These are phyloP conservation scores for Cataglyphis cursor DNA, from an alignment of 2,888 invertebrate species.

Conservation along the genomic window DNA sequence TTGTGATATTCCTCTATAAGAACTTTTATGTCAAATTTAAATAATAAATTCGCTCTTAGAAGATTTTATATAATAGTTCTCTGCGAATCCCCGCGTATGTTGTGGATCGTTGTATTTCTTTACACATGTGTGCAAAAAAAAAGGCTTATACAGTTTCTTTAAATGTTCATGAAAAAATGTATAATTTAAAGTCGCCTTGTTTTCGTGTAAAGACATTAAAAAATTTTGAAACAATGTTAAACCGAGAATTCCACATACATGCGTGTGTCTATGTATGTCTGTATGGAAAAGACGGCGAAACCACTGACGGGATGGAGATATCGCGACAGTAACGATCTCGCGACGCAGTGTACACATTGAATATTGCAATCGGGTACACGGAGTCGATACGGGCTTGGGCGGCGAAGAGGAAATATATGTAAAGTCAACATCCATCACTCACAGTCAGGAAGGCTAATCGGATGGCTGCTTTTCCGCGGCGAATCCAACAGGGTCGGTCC, in stretches of 20 bases:
- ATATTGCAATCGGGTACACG: slow-evolving; percentile 76
- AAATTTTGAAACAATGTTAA: slow-evolving; percentile 45
- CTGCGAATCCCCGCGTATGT: not conserved
- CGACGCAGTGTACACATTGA: slow-evolving; percentile 73
- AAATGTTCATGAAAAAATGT: not conserved
- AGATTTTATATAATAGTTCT: not conserved
- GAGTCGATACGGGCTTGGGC: slow-evolving; percentile 68
- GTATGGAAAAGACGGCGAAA: slow-evolving; percentile 51
- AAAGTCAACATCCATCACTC: slow-evolving; percentile 80
- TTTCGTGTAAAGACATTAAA: slow-evolving; percentile 42
- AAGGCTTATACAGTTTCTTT: not conserved
- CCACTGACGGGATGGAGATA: slow-evolving; percentile 67
- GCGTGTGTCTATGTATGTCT: not conserved
- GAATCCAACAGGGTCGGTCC: slow-evolving; percentile 21
- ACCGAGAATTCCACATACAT: slow-evolving; percentile 39
- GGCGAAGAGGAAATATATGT: slow-evolving; percentile 77
- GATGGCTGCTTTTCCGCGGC: slow-evolving; percentile 71
- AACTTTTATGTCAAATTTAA: not conserved
- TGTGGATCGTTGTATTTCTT: not conserved
- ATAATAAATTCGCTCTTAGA: not conserved
- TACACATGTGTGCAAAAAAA: not conserved
- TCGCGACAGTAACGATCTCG: slow-evolving; percentile 65
- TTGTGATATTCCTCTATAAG: not conserved
- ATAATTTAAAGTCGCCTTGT: not conserved
- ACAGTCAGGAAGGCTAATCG: slow-evolving; percentile 77